These are phyloP conservation scores for Barnardius zonarius DNA, from an alignment of 2,113 vertebrate species.

Conservation along the genomic window DNA sequence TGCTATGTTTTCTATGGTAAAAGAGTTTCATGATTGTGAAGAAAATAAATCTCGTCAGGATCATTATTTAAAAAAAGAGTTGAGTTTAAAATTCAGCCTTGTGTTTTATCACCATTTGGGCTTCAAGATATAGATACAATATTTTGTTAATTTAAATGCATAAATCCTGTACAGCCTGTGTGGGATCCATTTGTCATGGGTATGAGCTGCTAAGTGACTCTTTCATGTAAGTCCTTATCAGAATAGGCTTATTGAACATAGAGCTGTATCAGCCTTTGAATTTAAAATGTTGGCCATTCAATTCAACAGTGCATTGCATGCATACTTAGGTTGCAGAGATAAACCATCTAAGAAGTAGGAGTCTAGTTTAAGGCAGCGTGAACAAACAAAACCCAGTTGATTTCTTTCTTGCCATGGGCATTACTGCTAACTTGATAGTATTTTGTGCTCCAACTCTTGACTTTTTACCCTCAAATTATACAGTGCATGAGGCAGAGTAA, in stretches of 20 bases:
- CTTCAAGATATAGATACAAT: not conserved
- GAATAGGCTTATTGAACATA: not conserved
- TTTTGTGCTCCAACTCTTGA: not conserved
- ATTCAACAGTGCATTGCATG: fast-evolving
- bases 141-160: not conserved
- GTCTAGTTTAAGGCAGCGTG: not conserved
- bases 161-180: not conserved
- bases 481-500: not conserved
- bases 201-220: not conserved
- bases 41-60: not conserved
- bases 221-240: not conserved
- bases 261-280: not conserved
- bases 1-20: not conserved
- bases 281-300: not conserved
- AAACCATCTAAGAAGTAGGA: not conserved
- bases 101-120: not conserved
- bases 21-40: not conserved
- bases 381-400: not conserved
- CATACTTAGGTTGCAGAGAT: not conserved
- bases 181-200: not conserved
- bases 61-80: not conserved
- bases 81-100: not conserved
- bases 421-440: not conserved
- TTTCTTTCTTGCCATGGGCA: not conserved
- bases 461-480: not conserved